Evolutionary conservation across 1,140 invertebrate species (phyloP).

Genomic region (Philotrypesis tridentata): DNA sequence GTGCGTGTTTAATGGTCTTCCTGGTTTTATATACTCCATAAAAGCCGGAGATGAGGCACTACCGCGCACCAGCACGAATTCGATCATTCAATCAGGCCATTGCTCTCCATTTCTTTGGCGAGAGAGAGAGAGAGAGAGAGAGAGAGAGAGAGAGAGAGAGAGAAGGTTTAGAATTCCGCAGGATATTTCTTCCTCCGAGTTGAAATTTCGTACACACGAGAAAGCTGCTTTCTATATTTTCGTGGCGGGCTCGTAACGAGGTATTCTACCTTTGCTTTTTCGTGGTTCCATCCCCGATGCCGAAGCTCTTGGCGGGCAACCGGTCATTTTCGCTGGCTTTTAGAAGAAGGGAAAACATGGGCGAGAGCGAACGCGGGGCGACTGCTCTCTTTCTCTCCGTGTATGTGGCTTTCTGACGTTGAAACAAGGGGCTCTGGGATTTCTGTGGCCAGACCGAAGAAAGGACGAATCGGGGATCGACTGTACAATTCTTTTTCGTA

Average conservation of each 20-base stretch:
- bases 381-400: too few species aligned
- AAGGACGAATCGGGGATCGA: not conserved
- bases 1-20: not conserved
- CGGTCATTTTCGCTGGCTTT: not conserved
- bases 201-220: not conserved
- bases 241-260: constrained; percentile 26
- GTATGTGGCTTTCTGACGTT: not conserved
- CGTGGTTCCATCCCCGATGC: not conserved
- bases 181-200: not conserved
- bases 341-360: not conserved
- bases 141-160: too few species aligned
- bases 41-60: not conserved
- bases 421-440: not conserved
- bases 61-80: not conserved
- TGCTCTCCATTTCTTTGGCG: not conserved
- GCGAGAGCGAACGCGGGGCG: too few species aligned
- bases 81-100: constrained; percentile 12
- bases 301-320: not conserved
- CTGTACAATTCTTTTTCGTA: not conserved
- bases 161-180: not conserved
- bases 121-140: too few species aligned
- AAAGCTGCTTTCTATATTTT: constrained; percentile 11
- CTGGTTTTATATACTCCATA: not conserved
- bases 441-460: not conserved
- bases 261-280: constrained; percentile 28